Evolutionary conservation across 2,888 invertebrate species (phyloP).

Genomic region (Meandrusa payeni): DNA sequence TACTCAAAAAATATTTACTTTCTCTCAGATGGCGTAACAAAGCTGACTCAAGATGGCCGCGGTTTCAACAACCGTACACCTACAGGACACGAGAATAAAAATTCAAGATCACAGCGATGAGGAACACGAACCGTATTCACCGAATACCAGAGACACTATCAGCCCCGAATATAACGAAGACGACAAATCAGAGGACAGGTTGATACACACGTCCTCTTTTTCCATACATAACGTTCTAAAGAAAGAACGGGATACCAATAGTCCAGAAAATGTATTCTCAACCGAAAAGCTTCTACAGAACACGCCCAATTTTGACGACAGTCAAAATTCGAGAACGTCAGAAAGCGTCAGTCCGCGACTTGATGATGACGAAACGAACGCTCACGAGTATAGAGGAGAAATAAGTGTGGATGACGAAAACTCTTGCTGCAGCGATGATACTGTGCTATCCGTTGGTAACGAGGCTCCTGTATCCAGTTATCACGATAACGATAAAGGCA

Average conservation of each 20-base stretch:
- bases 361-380: constrained; percentile 56
- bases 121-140: constrained; percentile 61
- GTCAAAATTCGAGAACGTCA: constrained; percentile 47
- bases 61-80: constrained; percentile 64
- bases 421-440: constrained; percentile 88
- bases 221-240: constrained; percentile 75
- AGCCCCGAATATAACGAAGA: constrained; percentile 67
- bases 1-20: too few species aligned
- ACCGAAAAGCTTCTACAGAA: constrained; percentile 70
- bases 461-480: constrained; percentile 81
- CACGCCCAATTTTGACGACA: constrained; percentile 65
- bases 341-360: constrained; percentile 56
- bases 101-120: constrained; percentile 73
- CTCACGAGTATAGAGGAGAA: constrained; percentile 51
- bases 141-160: constrained; percentile 63
- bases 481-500: constrained; percentile 43
- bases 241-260: constrained; percentile 68
- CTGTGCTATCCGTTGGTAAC: constrained; percentile 90
- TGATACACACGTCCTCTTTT: constrained; percentile 63
- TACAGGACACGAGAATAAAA: constrained; percentile 62
- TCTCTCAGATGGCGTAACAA: constrained; percentile 66
- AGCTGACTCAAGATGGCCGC: constrained; percentile 62
- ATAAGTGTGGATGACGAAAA: constrained; percentile 75
- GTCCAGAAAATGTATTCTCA: constrained; percentile 74
- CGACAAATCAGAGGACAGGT: constrained; percentile 57